Evolutionary conservation across 2,797 vertebrate species (phyloP).

Genomic region (Tamandua tetradactyla): DNA sequence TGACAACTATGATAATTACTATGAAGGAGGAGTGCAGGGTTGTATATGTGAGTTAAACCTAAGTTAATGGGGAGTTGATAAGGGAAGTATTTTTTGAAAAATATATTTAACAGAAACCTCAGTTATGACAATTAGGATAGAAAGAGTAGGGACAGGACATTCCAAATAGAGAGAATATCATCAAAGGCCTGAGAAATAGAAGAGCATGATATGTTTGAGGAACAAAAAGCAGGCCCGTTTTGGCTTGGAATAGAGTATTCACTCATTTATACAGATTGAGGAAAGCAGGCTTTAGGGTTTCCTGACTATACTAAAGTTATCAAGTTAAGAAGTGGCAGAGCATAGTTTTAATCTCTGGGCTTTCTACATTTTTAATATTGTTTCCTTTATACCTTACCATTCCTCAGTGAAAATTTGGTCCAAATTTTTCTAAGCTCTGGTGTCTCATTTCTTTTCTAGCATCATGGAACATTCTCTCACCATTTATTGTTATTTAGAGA

Average conservation of each 20-base stretch:
- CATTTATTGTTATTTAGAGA: conserved; percentile 30
- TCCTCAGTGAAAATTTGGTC: conserved; percentile 36
- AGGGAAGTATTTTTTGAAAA: not conserved
- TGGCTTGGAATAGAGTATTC: not conserved
- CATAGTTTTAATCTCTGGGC: not conserved
- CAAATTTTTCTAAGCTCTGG: conserved; percentile 21
- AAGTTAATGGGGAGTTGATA: not conserved
- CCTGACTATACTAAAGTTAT: not conserved
- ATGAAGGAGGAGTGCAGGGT: not conserved
- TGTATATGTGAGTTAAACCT: not conserved
- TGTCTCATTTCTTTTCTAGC: conserved; percentile 54
- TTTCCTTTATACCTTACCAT: conserved; percentile 23
- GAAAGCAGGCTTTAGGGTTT: conserved; percentile 5
- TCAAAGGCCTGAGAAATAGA: not conserved
- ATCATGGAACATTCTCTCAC: conserved; percentile 14
- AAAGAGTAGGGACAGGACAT: not conserved
- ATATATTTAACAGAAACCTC: not conserved
- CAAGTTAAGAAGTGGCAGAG: not conserved
- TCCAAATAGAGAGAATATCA: not conserved
- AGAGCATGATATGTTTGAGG: not conserved
- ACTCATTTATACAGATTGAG: conserved; percentile 1
- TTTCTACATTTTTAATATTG: conserved; percentile 24
- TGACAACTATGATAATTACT: not conserved
- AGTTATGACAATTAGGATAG: conserved; percentile 9
- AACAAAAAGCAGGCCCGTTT: not conserved